phyloP scores from a whole-genome alignment of 2,888 invertebrate species.

The Lysandra bellargus region DNA sequence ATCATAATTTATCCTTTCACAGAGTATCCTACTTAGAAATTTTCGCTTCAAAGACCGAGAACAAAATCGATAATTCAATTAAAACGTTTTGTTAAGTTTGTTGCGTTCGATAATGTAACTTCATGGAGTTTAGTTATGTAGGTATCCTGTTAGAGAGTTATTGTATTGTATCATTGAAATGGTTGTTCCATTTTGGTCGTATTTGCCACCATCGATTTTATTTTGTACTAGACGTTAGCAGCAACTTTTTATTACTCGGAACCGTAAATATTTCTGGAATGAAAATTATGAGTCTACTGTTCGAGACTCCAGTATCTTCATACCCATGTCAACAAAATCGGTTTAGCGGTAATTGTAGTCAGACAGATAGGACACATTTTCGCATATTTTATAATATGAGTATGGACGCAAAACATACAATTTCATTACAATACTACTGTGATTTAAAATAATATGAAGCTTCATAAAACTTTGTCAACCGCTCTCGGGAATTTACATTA shows the following conservation, averaged over 20 bases:
- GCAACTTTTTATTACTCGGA: too few relatives aligned
- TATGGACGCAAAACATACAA: not conserved
- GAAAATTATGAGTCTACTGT: too few relatives aligned
- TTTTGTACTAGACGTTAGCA: too few relatives aligned
- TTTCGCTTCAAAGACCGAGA: constrained; percentile 31
- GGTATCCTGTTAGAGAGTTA: too few relatives aligned
- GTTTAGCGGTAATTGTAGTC: not conserved
- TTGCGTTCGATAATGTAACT: not conserved
- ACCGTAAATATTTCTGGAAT: too few relatives aligned
- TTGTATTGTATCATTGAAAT: too few relatives aligned
- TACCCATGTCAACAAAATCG: not conserved
- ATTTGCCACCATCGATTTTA: too few relatives aligned
- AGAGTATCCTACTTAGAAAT: constrained; percentile 32
- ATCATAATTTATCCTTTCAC: constrained; percentile 40
- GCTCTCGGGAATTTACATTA: not conserved
- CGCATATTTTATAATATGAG: too few relatives aligned
- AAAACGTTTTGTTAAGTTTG: constrained; percentile 26
- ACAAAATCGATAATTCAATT: constrained; percentile 29
- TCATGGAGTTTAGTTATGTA: not conserved
- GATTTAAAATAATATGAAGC: not conserved
- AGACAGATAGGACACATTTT: not conserved
- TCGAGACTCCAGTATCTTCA: too few relatives aligned
- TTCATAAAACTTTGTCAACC: not conserved
- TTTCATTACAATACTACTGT: not conserved
- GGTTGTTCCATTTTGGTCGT: too few relatives aligned